These are phyloP conservation scores for Babylonia areolata DNA, from an alignment of 1,140 invertebrate species.

Conservation along the genomic window DNA sequence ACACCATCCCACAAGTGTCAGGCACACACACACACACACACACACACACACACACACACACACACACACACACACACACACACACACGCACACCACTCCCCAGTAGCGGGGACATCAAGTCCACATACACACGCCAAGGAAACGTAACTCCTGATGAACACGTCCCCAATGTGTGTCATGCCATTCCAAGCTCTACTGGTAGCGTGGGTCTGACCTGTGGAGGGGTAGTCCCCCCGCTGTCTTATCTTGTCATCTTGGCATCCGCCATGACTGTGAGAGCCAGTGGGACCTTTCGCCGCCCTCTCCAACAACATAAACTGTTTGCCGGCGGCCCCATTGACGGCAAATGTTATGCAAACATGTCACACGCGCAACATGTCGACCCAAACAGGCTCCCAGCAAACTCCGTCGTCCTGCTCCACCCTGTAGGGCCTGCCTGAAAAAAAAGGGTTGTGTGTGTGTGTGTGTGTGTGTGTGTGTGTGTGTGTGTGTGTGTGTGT, in stretches of 20 bases:
- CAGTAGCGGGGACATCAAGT: too few relatives aligned
- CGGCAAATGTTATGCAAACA: conserved; percentile 34
- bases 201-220: too few relatives aligned
- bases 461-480: background rate
- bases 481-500: background rate
- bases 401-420: too few relatives aligned
- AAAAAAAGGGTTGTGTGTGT: too few relatives aligned
- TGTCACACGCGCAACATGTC: conserved; percentile 29
- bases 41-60: background rate
- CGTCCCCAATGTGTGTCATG: too few relatives aligned
- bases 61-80: background rate
- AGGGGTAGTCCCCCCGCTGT: background rate
- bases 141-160: too few relatives aligned
- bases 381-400: too few relatives aligned
- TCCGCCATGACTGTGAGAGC: background rate
- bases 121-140: too few relatives aligned
- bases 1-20: too few relatives aligned
- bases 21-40: background rate
- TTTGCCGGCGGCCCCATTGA: background rate
- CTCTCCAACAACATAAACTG: conserved; percentile 31
- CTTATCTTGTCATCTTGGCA: conserved; percentile 21
- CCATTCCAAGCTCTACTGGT: too few relatives aligned
- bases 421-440: background rate
- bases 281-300: too few relatives aligned
- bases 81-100: too few relatives aligned